Evolutionary conservation across 2,888 invertebrate genomes (phyloP), one percentile per base, ranked within the genome.

Genomic region (Amiota minor): DNA sequence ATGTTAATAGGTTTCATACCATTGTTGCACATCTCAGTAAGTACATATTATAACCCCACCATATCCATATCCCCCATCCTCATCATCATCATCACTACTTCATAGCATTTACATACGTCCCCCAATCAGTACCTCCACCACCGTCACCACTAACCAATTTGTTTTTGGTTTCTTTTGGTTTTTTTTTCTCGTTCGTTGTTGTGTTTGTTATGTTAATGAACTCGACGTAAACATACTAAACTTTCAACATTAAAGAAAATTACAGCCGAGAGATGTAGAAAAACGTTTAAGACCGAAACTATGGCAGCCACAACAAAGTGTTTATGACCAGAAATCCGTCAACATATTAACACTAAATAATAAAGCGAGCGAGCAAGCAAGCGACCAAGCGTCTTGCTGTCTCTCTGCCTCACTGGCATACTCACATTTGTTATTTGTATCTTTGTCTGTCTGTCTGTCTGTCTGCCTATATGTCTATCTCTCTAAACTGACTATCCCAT

Each of bases 311-410:
- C 83, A 80, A 81, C 70, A 79, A 77, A 80, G 80, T 84, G 83
- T 85, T 85, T 85, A 85, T 81, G 85, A 78, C 81, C 86, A 83
- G 85, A 86, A 86, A 86, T 86, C 86, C 86, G 86, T 86, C 86
- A 86, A 86, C 86, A 86, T 86, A 85, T 86, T 86, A 86, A 86
- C 86, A 86, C 86, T 84, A 85, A 86, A 83, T 85, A 85, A 85
- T 84, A 84, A 85, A 85, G 84, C 82, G 81, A 84, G 83, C 83
- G 83, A 83, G 59, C 9, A 1, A 59, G 20, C 8, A 59, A 59
- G 50, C 35, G 23, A 59, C 18, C 59, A 18, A 59, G 55, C 53
- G 50, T 53, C 53, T 49, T 35, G 35, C 35, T 35, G 69, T 16
- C 35, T 18, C 56, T 62, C 62, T 49, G 50, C 53, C 65, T 65